Conservation (phyloP, 2,888 invertebrate genomes). For the Campoplex nolae region DNA sequence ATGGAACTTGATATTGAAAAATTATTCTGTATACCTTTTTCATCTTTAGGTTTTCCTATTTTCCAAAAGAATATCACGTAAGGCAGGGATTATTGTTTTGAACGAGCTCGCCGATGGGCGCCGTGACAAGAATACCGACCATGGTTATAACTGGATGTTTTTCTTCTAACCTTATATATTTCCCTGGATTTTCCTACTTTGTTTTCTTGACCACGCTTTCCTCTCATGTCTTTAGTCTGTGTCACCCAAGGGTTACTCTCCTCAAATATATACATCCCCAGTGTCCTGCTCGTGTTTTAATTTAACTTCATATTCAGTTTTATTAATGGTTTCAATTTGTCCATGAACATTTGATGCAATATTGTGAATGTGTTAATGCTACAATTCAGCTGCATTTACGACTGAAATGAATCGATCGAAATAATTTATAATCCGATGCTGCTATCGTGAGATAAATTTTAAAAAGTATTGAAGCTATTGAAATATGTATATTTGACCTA, state of each 20-base stretch:
- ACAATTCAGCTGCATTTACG: background rate
- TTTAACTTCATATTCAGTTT: slow-evolving; percentile 18
- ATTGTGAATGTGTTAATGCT: background rate
- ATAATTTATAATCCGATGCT: background rate
- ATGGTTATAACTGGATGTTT: slow-evolving; percentile 18
- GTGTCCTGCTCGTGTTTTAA: slow-evolving; percentile 20
- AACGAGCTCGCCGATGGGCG: slow-evolving; percentile 70
- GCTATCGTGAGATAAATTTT: no score
- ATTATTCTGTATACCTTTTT: slow-evolving; percentile 72
- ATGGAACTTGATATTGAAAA: slow-evolving; percentile 14
- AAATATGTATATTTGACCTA: background rate
- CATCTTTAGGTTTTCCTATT: slow-evolving; percentile 11
- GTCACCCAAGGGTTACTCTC: slow-evolving; percentile 20
- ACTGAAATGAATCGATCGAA: background rate
- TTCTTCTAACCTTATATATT: slow-evolving; percentile 62
- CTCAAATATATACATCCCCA: slow-evolving; percentile 21
- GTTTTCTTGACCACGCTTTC: slow-evolving; percentile 39
- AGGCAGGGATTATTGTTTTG: slow-evolving; percentile 79
- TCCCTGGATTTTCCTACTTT: slow-evolving; percentile 40
- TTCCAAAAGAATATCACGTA: slow-evolving; percentile 78
- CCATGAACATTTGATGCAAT: background rate
- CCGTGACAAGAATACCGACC: slow-evolving; percentile 79
- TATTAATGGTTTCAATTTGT: background rate
- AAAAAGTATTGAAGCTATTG: no score
- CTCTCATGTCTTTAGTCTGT: slow-evolving; percentile 20